Conservation (phyloP, 2,797 vertebrate species). For the Enteromius paludinosus region DNA sequence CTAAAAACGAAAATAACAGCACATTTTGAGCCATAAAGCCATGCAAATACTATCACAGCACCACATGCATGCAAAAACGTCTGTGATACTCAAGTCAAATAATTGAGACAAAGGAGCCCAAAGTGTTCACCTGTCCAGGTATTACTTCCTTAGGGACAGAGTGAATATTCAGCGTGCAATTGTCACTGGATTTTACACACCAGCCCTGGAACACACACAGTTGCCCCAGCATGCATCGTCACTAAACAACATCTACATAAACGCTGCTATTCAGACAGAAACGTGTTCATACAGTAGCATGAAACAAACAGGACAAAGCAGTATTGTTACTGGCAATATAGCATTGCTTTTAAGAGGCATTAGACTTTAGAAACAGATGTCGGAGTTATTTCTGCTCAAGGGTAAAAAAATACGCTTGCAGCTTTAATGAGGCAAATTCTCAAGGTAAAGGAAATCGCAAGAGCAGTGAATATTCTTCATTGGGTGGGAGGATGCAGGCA, state of each 20-base stretch:
- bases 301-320: constrained; percentile 25
- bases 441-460: constrained; percentile 51
- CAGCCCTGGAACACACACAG: constrained; percentile 82
- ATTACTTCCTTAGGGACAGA: constrained; percentile 85
- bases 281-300: neutral
- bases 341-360: constrained; percentile 54
- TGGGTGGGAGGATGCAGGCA: constrained; percentile 35
- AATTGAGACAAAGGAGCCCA: constrained; percentile 34
- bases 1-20: constrained; percentile 2
- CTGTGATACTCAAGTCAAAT: constrained; percentile 16
- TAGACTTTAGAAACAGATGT: constrained; percentile 67
- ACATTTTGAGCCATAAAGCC: neutral
- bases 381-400: constrained; percentile 53
- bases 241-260: constrained; percentile 18
- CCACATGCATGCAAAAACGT: constrained; percentile 17
- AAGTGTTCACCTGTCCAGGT: constrained; percentile 82
- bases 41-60: constrained; percentile 6
- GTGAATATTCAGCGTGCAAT: constrained; percentile 77
- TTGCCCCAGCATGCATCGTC: constrained; percentile 50
- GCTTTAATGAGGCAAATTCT: constrained; percentile 56
- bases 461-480: constrained; percentile 62
- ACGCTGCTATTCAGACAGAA: constrained; percentile 4
- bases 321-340: constrained; percentile 59
- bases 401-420: constrained; percentile 53
- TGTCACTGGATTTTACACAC: constrained; percentile 85